Evolutionary conservation across 2,113 vertebrate species (phyloP).

Genomic region (Jacana jacana): DNA sequence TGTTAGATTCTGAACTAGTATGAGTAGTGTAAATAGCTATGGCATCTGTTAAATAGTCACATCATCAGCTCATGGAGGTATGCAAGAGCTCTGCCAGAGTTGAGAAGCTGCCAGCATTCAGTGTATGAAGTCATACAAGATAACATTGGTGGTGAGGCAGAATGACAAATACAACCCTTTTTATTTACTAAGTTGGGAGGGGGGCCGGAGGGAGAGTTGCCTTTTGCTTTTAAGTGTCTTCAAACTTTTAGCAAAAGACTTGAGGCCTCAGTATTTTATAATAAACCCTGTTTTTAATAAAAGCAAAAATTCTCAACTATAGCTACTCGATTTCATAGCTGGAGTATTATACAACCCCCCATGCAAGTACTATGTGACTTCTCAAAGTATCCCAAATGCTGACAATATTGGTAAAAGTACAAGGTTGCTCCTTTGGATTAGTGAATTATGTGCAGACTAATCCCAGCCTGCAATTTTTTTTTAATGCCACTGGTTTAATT

Average conservation of each 20-base stretch:
- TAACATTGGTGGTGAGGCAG: neutral
- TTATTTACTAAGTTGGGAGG: neutral
- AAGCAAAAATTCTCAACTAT: neutral
- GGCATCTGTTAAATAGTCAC: neutral
- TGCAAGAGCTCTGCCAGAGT: neutral
- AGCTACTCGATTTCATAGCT: neutral
- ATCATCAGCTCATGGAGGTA: neutral
- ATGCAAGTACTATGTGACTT: neutral
- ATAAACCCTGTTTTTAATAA: neutral
- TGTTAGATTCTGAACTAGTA: neutral
- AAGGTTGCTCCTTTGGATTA: neutral
- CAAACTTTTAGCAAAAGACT: neutral
- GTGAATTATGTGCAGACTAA: neutral
- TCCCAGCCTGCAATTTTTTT: neutral
- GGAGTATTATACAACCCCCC: neutral
- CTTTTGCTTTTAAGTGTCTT: neutral
- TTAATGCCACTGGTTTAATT: neutral
- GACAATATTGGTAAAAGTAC: neutral
- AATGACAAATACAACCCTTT: neutral
- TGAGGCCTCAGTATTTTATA: neutral
- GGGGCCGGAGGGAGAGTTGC: neutral
- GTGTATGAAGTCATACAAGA: neutral
- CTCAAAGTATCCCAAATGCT: neutral
- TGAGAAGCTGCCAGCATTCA: neutral
- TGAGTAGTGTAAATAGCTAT: neutral